Conservation (phyloP, 2,113 vertebrate genomes). For the Sialia sialis region DNA sequence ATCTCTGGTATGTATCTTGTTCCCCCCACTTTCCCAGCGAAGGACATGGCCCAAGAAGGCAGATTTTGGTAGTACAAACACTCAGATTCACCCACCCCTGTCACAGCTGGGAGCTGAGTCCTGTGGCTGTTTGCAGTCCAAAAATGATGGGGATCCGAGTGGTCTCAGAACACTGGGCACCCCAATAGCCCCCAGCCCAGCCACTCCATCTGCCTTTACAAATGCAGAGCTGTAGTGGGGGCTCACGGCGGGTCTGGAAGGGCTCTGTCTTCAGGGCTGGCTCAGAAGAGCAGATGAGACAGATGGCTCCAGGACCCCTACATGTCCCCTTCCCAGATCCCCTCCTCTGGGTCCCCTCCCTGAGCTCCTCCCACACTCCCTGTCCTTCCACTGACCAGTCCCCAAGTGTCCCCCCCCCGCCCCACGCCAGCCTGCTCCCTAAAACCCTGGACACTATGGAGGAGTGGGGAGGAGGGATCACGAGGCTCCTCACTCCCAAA, state of each 20-base stretch:
- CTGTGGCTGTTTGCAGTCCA: neutral
- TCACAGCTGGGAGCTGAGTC: neutral
- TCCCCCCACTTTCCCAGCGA: accelerated
- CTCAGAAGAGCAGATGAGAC: neutral
- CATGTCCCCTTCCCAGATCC: neutral
- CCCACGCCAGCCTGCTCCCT: accelerated
- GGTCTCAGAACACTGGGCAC: neutral
- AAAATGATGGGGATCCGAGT: accelerated
- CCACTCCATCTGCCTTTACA: neutral
- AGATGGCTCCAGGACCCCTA: neutral
- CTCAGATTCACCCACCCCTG: neutral
- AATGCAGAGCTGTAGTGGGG: accelerated
- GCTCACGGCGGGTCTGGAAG: neutral
- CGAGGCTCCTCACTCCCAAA: neutral
- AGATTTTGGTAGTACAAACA: neutral
- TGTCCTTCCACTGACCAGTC: neutral
- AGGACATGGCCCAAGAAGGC: neutral
- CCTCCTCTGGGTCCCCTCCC: neutral
- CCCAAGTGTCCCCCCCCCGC: neutral
- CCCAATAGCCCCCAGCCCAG: neutral
- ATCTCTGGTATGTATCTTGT: accelerated
- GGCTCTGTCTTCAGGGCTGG: neutral
- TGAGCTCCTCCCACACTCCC: neutral
- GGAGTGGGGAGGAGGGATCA: neutral
- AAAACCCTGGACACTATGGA: accelerated